Evolutionary conservation across 2,888 invertebrate species (phyloP).

Genomic region (Drosophila pseudotakahashii): DNA sequence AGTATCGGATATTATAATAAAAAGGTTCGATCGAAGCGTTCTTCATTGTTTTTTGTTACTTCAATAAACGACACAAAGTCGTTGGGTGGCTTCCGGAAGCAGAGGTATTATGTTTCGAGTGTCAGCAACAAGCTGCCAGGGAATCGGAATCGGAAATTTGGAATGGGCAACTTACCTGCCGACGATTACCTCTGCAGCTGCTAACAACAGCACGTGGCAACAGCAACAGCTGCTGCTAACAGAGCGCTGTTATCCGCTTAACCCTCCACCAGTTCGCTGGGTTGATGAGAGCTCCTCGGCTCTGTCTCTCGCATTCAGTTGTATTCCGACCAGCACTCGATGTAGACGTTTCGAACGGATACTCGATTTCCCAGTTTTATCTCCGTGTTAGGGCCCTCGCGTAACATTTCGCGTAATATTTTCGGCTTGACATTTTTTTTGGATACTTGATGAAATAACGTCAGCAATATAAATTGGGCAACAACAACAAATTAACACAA

Average conservation of each 20-base stretch:
- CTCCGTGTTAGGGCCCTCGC: constrained; percentile 52
- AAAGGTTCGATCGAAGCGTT: neutral
- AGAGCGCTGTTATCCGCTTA: constrained; percentile 55
- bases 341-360: constrained; percentile 52
- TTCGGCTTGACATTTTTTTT: constrained; percentile 36
- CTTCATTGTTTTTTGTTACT: neutral
- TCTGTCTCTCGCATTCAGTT: constrained; percentile 47
- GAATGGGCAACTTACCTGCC: constrained; percentile 29
- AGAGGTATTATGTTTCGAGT: constrained; percentile 35
- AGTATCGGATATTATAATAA: neutral
- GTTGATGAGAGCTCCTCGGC: constrained; percentile 1
- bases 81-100: constrained; percentile 31
- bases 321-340: constrained; percentile 42
- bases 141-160: constrained; percentile 7
- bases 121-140: constrained; percentile 35
- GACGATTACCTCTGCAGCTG: constrained; percentile 29
- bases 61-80: neutral
- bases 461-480: constrained; percentile 1
- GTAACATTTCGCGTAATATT: constrained; percentile 49
- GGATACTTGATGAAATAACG: constrained; percentile 32
- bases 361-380: constrained; percentile 11
- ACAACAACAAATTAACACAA: no score
- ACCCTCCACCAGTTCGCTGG: constrained; percentile 5
- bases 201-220: constrained; percentile 40
- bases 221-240: constrained; percentile 51